Evolutionary conservation across 2,797 vertebrate species (phyloP).

Genomic region (Geotrypetes seraphini): DNA sequence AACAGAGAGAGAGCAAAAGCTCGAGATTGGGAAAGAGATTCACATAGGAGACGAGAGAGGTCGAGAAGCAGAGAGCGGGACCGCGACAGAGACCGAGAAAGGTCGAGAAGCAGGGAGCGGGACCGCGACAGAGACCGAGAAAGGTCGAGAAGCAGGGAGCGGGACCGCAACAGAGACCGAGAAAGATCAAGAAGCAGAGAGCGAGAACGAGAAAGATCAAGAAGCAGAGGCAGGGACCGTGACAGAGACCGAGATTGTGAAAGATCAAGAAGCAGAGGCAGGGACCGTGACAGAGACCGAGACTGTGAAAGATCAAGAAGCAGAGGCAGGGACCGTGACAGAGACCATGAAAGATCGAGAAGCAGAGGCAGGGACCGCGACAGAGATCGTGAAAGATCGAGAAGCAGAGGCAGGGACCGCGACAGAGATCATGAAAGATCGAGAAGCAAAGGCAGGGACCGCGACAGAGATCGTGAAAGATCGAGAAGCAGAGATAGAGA

Average conservation of each 20-base stretch:
- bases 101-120: conserved; percentile 16
- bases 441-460: conserved; percentile 39
- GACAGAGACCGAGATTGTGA: conserved; percentile 74
- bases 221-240: conserved; percentile 42
- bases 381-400: conserved; percentile 36
- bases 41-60: conserved; percentile 61
- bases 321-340: conserved; percentile 40
- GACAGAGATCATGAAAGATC: conserved; percentile 50
- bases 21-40: conserved; percentile 53
- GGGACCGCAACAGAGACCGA: conserved; percentile 46
- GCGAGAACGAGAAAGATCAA: conserved; percentile 26
- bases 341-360: conserved; percentile 46
- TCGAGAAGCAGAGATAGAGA: conserved; percentile 58
- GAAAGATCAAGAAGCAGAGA: conserved; percentile 58
- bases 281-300: conserved; percentile 52
- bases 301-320: conserved; percentile 15
- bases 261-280: conserved; percentile 56
- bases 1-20: conserved; percentile 49
- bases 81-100: conserved; percentile 41
- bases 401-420: conserved; percentile 37
- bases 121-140: conserved; percentile 22
- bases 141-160: conserved; percentile 32
- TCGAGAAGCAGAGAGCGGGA: conserved; percentile 54
- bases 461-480: conserved; percentile 57
- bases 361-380: conserved; percentile 38